These are phyloP conservation scores for Hiodon tergisus DNA, from an alignment of 2,113 vertebrate species.

Conservation along the genomic window DNA sequence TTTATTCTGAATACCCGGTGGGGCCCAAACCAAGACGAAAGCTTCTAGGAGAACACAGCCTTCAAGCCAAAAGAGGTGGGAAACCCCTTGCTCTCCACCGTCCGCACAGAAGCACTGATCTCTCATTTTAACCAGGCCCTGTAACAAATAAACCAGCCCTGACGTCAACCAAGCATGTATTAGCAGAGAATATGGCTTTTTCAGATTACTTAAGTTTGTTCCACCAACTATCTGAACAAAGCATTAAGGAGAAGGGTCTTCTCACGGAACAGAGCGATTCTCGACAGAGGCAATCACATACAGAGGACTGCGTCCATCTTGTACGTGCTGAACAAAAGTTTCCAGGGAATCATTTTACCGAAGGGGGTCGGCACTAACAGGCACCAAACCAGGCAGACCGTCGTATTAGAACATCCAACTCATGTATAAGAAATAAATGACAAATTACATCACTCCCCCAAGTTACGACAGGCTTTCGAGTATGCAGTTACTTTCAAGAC, in stretches of 20 bases:
- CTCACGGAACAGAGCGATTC: neutral
- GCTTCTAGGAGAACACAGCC: neutral
- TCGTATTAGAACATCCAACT: no score
- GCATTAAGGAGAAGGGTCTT: slow-evolving; percentile 2
- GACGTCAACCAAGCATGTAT: slow-evolving; percentile 43
- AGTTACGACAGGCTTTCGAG: no score
- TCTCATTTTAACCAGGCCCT: no score
- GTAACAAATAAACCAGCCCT: neutral
- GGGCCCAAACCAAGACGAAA: neutral
- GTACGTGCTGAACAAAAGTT: neutral
- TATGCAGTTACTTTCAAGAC: no score
- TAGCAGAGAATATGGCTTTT: slow-evolving; percentile 66
- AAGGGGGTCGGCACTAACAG: no score
- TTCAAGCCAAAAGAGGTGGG: neutral
- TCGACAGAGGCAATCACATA: no score
- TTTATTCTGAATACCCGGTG: no score
- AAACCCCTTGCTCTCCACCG: neutral
- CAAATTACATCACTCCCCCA: no score
- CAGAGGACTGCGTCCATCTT: slow-evolving; percentile 7
- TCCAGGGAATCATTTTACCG: neutral
- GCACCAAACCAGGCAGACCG: no score
- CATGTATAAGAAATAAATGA: no score
- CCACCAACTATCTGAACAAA: slow-evolving; percentile 39
- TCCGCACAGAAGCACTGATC: no score
- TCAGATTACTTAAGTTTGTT: slow-evolving; percentile 41